Evolutionary conservation across 2,113 vertebrate genomes (phyloP), one percentile per base, ranked within the genome.

Genomic region (Hippoglossus stenolepis): DNA sequence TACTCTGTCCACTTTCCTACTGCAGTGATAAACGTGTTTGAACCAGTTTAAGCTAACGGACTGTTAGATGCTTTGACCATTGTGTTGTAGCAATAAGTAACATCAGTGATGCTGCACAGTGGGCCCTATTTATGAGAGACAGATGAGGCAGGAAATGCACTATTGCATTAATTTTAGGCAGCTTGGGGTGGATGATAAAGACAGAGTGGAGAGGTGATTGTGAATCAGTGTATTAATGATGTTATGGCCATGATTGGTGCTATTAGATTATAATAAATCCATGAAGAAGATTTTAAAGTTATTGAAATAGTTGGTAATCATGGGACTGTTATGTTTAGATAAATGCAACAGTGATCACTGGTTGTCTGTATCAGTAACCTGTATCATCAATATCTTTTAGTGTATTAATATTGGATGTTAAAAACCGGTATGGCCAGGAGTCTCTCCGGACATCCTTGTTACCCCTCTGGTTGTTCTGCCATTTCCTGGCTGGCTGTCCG

Each of bases 401-500:
- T 58, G 28, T 58, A 53, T 59, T 73, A 5, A 21, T 53, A 12
- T 47, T 21, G 1, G 73, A 70, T 47, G 11, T 54, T 47, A 31
- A 70, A 51, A 17, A 49, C n/a, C 14, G 13, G 13, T 24, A 3
- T 57, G 51, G 31, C 60, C 13, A 9, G 60, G 35, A 20, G 62
- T 72, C 63, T 40, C 14, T 84, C 76, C 85, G 87, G 84, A 91
- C 83, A 73, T 91, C 86, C 89, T 90, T 57, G 11, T 82, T 62
- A 77, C 61, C 53, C 62, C 70, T 83, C 40, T n/a, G 76, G 78
- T 61, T 73, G 68, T 76, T 89, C 49, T 75, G 69, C 76, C 11
- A 28, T 89, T 94, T 94, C 93, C 92, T 93, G 85, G 83, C 78
- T 75, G 85, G 26, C 40, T 40, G 62, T 73, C 83, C 24, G 2